Conservation (phyloP, 2,888 invertebrate species). For the Ptychoptera albimana region DNA sequence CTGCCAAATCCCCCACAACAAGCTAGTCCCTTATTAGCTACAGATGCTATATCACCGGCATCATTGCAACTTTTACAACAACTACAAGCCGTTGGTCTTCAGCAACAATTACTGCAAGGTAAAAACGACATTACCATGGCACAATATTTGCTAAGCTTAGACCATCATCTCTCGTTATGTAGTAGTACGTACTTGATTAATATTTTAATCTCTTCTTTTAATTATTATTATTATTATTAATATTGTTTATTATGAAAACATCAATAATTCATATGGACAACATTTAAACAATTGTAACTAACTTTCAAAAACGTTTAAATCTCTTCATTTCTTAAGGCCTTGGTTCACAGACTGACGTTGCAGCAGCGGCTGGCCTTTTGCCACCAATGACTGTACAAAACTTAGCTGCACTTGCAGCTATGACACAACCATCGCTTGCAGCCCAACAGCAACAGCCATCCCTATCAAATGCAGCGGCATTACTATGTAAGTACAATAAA, state of each 20-base stretch:
- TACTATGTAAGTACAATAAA: conserved; percentile 27
- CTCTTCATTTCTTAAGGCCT: conserved; percentile 20
- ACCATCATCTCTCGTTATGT: conserved; percentile 1
- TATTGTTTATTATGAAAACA: too few species aligned
- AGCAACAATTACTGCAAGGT: conserved; percentile 45
- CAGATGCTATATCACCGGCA: conserved; percentile 43
- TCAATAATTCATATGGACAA: background rate
- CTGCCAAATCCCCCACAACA: conserved; percentile 18
- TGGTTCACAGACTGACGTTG: conserved; percentile 31
- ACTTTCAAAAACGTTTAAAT: background rate
- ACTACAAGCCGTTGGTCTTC: conserved; percentile 44
- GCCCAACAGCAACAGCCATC: conserved; percentile 17
- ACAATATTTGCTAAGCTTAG: background rate
- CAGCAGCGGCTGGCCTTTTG: conserved; percentile 35
- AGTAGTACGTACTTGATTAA: conserved; percentile 1
- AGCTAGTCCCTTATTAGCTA: conserved; percentile 33
- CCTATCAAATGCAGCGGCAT: conserved; percentile 24
- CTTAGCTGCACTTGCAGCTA: conserved; percentile 65
- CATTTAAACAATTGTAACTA: background rate
- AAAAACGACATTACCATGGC: conserved; percentile 18
- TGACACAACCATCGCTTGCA: conserved; percentile 33
- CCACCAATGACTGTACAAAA: conserved; percentile 82
- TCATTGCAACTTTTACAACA: conserved; percentile 47
- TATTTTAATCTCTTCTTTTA: background rate
- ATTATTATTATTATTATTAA: background rate